Conservation (phyloP, 1,140 invertebrate species). For the Platorchestia sp. region DNA sequence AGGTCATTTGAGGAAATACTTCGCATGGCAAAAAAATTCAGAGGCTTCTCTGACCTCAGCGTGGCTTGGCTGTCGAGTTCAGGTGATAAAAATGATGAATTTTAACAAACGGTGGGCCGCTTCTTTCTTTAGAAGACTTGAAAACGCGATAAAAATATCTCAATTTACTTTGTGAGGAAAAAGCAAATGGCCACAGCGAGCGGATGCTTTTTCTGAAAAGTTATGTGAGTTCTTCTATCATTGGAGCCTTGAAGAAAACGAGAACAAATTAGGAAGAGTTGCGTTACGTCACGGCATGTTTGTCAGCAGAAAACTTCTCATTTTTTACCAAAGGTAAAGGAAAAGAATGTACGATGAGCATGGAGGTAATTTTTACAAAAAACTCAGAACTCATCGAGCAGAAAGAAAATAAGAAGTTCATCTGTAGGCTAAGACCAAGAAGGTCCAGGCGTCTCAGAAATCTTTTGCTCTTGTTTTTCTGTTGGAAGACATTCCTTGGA, state of each 20-base stretch:
- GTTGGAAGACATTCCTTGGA: neutral
- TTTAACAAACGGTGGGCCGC: neutral
- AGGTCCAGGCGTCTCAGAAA: neutral
- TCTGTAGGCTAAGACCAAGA: neutral
- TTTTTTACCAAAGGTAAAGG: neutral
- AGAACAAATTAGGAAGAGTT: neutral
- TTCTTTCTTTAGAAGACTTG: neutral
- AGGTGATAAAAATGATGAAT: slow-evolving; percentile 1
- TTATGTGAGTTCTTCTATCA: neutral
- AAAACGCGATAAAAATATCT: neutral
- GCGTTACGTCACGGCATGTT: neutral
- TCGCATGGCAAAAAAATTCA: neutral
- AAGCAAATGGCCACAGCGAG: neutral
- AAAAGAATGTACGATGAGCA: neutral
- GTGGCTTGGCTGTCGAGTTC: neutral
- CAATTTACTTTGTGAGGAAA: neutral
- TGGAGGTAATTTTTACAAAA: neutral
- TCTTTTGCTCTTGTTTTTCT: neutral
- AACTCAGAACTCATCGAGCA: neutral
- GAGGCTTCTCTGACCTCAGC: neutral
- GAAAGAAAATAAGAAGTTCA: neutral
- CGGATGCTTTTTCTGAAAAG: neutral
- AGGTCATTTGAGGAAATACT: neutral
- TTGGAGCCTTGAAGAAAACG: neutral
- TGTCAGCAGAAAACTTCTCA: neutral